These are phyloP conservation scores for Cheilosia urbana DNA, from an alignment of 2,888 invertebrate genomes.

Conservation along the genomic window DNA sequence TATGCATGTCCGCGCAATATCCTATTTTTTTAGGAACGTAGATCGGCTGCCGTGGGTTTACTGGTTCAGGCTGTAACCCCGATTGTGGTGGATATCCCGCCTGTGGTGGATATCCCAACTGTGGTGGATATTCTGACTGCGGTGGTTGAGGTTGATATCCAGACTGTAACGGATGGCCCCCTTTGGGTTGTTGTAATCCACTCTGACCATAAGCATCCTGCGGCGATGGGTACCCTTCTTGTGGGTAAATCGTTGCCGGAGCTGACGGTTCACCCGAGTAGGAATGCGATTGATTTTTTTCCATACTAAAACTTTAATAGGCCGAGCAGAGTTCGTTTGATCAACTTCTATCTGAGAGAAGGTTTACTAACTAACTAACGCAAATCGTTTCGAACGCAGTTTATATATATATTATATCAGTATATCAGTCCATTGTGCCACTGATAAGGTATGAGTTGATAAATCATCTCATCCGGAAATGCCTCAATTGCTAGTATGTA, in stretches of 20 bases:
- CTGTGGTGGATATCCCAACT: neutral
- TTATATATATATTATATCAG: no score
- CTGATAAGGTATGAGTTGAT: no score
- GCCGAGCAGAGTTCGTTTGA: no score
- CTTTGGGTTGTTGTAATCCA: neutral
- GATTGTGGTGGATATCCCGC: neutral
- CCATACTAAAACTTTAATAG: neutral
- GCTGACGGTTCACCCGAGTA: conserved; percentile 15
- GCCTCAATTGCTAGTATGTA: no score
- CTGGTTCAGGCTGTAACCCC: no score
- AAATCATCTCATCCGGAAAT: no score
- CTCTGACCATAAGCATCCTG: neutral
- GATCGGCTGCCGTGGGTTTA: neutral
- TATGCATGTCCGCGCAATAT: conserved; percentile 58
- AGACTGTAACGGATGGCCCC: neutral
- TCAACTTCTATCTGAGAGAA: no score
- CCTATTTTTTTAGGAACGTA: conserved; percentile 35
- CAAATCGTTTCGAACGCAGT: no score
- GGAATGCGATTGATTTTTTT: conserved; percentile 13
- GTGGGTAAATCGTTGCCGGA: conserved; percentile 5
- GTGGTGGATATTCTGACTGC: neutral
- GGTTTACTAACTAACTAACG: no score
- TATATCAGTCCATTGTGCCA: no score
- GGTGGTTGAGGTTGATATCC: neutral
- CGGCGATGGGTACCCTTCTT: conserved; percentile 7